Base-by-base conservation (phyloP, 2,797 vertebrate genomes). In the Enteromius viviparus region DNA sequence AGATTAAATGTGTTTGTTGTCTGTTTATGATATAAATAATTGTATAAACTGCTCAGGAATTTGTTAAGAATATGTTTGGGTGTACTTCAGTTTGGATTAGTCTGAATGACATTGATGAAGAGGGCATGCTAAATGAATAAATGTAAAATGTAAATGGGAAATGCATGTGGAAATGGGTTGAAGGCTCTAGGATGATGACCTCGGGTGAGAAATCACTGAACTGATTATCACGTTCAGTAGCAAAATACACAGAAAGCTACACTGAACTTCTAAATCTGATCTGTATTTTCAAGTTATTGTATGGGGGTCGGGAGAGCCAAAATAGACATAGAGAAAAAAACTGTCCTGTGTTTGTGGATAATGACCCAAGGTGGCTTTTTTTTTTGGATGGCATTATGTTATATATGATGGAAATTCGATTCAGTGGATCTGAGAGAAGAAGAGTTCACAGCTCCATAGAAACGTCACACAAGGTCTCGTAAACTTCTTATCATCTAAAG, bases 391-490 rank as follows among this genome's bases (percentile, higher is more conserved):
- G 29, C 7, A 32, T 65, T 15, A 32, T 17, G 17, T 19, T 19
- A 6, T 15, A 58, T 58, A 32, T 23, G 4, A 8, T 1, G 4
- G 0, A 19, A 2, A 3, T 60, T 37, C 7, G 37, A 40, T 15
- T 2, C n/a, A 76, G 26, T 76, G n/a, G 53, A 60, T 60, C 10
- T 76, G 74, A 60, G 74, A 60, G 34, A 45, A 42, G 40, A 40
- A 3, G 4, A 58, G 55, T 60, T 58, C 1, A 14, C 14, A 42
- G 14, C 7, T 42, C 58, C 11, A 60, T 60, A 26, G 11, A 12
- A 60, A 60, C 23, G 26, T 26, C 23, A 26, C 17, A 66, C 58
- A 62, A 29, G 23, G 15, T 62, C 40, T 42, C 40, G 5, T 62
- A 62, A 62, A 29, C 26, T 15, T 58, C n/a, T 49, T 17, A 17